Conservation (phyloP, 1,140 invertebrate species). For the Aphaenogaster rudis region DNA sequence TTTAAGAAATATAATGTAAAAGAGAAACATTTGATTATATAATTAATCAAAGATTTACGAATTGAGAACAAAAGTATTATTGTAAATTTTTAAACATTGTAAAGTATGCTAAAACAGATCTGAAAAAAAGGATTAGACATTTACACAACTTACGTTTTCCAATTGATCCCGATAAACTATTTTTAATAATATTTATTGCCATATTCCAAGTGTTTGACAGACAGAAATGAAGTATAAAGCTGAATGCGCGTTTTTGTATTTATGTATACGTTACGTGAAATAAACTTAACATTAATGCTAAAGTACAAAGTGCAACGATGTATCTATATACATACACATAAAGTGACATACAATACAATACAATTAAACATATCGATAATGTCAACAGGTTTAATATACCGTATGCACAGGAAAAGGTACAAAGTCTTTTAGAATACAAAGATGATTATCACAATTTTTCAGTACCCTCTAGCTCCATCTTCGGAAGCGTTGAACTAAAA, state of each 20-base stretch:
- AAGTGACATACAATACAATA: no score
- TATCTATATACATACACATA: neutral
- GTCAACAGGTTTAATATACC: no score
- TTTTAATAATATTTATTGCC: slow-evolving; percentile 33
- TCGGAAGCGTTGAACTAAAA: no score
- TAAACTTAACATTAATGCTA: neutral
- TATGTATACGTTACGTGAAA: neutral
- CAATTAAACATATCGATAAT: no score
- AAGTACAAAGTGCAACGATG: neutral
- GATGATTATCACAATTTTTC: no score
- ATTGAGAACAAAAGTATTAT: neutral
- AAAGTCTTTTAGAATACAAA: no score
- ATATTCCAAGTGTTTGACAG: neutral
- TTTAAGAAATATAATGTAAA: neutral
- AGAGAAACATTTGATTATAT: neutral
- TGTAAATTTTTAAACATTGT: neutral
- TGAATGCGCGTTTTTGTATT: neutral
- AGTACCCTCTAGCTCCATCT: no score
- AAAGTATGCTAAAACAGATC: neutral
- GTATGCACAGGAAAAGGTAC: no score
- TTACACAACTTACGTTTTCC: slow-evolving; percentile 5
- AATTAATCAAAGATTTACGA: neutral
- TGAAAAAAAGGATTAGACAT: neutral
- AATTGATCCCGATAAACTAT: slow-evolving; percentile 17
- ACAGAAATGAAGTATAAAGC: neutral